Evolutionary conservation across 2,888 invertebrate genomes (phyloP).

Genomic region (Pseudolycoriella hygida): DNA sequence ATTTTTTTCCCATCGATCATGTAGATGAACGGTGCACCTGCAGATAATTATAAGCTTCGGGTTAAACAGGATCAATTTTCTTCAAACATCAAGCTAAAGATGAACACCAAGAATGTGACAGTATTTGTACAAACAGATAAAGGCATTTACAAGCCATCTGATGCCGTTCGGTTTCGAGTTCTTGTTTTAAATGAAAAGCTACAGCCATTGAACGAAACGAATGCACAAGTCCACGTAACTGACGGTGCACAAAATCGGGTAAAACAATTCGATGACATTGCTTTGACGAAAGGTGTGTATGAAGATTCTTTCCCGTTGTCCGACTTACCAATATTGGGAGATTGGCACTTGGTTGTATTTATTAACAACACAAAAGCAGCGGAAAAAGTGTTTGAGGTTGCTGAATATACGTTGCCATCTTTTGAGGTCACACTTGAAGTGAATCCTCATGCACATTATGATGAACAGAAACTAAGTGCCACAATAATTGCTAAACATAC

Average conservation of each 20-base stretch:
- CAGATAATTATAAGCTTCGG: too few species aligned
- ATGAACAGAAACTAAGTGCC: conserved; percentile 57
- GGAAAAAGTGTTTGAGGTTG: conserved; percentile 39
- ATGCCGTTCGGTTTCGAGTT: conserved; percentile 52
- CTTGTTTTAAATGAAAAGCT: conserved; percentile 47
- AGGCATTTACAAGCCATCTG: conserved; percentile 75
- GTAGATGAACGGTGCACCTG: too few species aligned
- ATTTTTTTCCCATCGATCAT: too few species aligned
- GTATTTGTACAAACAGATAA: conserved; percentile 85
- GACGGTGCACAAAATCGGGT: conserved; percentile 64
- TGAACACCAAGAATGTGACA: conserved; percentile 51
- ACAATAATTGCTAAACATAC: conserved; percentile 71
- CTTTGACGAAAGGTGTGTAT: conserved; percentile 53
- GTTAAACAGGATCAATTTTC: too few species aligned
- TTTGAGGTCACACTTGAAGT: conserved; percentile 76
- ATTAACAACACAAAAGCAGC: not conserved
- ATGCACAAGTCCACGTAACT: conserved; percentile 21
- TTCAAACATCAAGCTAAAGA: too few species aligned
- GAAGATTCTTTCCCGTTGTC: conserved; percentile 54
- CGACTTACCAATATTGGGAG: conserved; percentile 66
- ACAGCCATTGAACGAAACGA: conserved; percentile 31
- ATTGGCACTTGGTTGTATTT: conserved; percentile 53
- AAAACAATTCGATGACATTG: conserved; percentile 55
- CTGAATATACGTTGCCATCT: conserved; percentile 84
- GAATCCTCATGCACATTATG: conserved; percentile 64